These are phyloP conservation scores for Phyllotreta cruciferae DNA, from an alignment of 2,888 invertebrate genomes.

Conservation along the genomic window DNA sequence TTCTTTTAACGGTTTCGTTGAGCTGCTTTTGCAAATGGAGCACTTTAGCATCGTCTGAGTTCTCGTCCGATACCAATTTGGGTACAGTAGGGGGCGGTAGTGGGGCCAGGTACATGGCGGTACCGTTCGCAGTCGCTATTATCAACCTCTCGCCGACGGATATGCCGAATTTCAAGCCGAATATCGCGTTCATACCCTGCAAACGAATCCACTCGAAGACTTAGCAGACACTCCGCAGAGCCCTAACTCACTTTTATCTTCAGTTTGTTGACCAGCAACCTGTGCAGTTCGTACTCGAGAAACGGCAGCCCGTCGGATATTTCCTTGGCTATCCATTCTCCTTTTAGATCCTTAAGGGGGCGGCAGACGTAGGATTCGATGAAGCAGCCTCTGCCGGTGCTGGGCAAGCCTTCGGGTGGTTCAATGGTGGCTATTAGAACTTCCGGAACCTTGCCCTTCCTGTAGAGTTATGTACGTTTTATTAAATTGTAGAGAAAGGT, in stretches of 20 bases:
- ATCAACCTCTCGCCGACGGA: conserved; percentile 88
- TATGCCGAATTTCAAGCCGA: conserved; percentile 76
- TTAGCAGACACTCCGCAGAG: background rate
- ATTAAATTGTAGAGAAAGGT: background rate
- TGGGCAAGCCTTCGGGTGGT: conserved; percentile 76
- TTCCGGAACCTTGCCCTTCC: conserved; percentile 87
- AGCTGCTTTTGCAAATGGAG: conserved; percentile 74
- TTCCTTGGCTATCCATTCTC: conserved; percentile 89
- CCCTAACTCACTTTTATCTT: conserved; percentile 70
- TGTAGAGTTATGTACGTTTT: conserved; percentile 50
- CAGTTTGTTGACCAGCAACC: conserved; percentile 87
- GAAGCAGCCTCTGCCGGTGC: conserved; percentile 74
- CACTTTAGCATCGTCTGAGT: conserved; percentile 70
- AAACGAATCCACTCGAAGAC: background rate
- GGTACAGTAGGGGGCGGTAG: conserved; percentile 79
- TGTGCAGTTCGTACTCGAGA: conserved; percentile 94
- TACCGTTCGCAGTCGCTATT: conserved; percentile 87
- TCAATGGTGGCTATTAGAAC: conserved; percentile 90
- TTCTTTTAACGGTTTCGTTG: conserved; percentile 73
- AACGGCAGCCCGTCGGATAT: conserved; percentile 95
- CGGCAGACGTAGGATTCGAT: conserved; percentile 80
- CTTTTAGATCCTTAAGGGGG: conserved; percentile 77
- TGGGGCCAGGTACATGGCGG: conserved; percentile 80
- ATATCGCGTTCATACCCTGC: conserved; percentile 89
- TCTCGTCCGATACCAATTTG: conserved; percentile 71